Conservation (phyloP, 2,113 vertebrate genomes). For the Neodon shergylaensis region DNA sequence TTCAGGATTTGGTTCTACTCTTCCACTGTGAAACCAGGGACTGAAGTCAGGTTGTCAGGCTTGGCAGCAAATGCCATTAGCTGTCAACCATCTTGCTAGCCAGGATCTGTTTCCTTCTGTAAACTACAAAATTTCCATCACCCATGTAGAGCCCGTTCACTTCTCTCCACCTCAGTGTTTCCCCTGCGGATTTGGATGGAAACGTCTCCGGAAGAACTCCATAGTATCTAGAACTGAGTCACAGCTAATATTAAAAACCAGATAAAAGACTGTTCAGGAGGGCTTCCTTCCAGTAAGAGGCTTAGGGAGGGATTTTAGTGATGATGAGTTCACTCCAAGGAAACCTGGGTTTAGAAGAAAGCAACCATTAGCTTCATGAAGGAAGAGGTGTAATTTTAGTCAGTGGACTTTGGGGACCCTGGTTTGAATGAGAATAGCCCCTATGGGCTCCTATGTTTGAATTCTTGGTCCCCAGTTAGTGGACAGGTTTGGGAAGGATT, state of each 20-base stretch:
- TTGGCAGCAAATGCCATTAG: not conserved
- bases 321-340: not conserved
- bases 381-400: not conserved
- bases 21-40: not conserved
- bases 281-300: not conserved
- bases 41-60: not conserved
- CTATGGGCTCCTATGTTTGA: not conserved
- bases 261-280: not conserved
- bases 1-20: not conserved
- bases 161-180: not conserved
- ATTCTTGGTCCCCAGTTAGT: not conserved
- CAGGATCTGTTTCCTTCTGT: not conserved
- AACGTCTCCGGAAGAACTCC: not conserved
- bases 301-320: not conserved
- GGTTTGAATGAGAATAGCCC: not conserved
- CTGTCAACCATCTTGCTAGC: not conserved
- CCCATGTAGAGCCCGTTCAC: not conserved
- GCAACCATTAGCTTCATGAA: not conserved
- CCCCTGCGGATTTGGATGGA: not conserved
- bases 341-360: constrained; percentile 2
- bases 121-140: constrained; percentile 1
- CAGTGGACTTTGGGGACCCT: not conserved
- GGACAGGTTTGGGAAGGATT: not conserved
- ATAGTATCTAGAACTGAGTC: constrained; percentile 34
- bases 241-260: not conserved